Evolutionary conservation across 2,797 vertebrate species (phyloP), one percentile per base, ranked within the genome.

Genomic region (Strix occidentalis): DNA sequence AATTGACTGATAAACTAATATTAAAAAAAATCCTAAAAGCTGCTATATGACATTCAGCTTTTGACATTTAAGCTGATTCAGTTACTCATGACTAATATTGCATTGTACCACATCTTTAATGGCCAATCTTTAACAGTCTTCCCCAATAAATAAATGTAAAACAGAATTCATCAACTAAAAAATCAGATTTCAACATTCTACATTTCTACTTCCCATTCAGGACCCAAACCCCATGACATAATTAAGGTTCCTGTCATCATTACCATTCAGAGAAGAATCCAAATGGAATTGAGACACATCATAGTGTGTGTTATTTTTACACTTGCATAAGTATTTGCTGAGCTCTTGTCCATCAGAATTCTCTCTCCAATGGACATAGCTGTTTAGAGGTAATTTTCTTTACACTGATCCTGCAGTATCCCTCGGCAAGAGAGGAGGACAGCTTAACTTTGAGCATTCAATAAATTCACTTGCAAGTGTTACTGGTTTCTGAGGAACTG

Each of bases 221-320:
- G 26, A 68, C 43, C 10, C n/a, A 84, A 60, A 48, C 2, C 6
- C 35, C 6, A 26, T 17, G 28, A 66, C 31, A 69, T 25, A 76
- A 79, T 74, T 53, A 79, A 28, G 9, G 7, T 79, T 93, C 31
- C 39, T 79, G 2, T 65, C 29, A 45, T 37, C 15, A 24, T 68
- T 43, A 37, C n/a, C 13, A 57, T 41, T 77, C 14, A 51, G 46
- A 51, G 21, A 76, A 10, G 66, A 79, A 48, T 70, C 23, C 66
- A 86, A 1, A 7, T 28, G 60, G 9, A 12, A 63, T 2, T 0
- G 2, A 65, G 17, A 54, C 39, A 20, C 8, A 43, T 43, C n/a
- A 81, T 50, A 64, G 76, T 72, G 26, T 21, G 26, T 56, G 10
- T 13, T 79, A 17, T 39, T 46, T 79, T 75, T 60, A 51, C 26